Conservation (phyloP, 2,797 vertebrate genomes). For the Trichosurus vulpecula region DNA sequence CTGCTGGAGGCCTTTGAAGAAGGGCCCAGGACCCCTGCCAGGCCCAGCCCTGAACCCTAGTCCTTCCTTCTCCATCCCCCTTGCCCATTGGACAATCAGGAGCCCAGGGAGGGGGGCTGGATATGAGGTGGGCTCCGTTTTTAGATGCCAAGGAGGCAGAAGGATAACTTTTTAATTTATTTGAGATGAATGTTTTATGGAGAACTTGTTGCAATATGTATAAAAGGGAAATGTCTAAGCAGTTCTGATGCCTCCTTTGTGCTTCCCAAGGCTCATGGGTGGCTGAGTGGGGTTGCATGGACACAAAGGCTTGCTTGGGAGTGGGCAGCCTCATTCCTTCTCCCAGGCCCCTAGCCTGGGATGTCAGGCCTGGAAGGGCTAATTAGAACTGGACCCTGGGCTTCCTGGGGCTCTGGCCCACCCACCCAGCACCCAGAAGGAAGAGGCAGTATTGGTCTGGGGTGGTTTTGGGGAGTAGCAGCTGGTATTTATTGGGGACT, state of each 20-base stretch:
- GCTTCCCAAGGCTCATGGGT: background rate
- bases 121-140: conserved; percentile 74
- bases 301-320: background rate
- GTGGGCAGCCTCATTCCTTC: background rate
- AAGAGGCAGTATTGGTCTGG: conserved; percentile 57
- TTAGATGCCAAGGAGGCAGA: conserved; percentile 77
- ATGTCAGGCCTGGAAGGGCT: background rate
- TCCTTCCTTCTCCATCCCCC: conserved; percentile 61
- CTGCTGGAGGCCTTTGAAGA: conserved; percentile 88
- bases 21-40: conserved; percentile 50
- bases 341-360: background rate
- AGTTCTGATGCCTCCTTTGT: conserved; percentile 68
- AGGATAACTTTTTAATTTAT: conserved; percentile 86
- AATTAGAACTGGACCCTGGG: background rate
- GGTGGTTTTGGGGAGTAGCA: conserved; percentile 69
- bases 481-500: conserved; percentile 77
- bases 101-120: conserved; percentile 47
- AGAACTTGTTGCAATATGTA: conserved; percentile 82
- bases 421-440: conserved; percentile 23
- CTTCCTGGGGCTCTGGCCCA: background rate
- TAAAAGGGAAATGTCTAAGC: conserved; percentile 80
- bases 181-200: conserved; percentile 84
- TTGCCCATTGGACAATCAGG: conserved; percentile 73
- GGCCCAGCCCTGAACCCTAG: conserved; percentile 66
- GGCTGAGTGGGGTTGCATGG: background rate